Conservation (phyloP, 1,140 invertebrate species). For the Drosophila arawakana region DNA sequence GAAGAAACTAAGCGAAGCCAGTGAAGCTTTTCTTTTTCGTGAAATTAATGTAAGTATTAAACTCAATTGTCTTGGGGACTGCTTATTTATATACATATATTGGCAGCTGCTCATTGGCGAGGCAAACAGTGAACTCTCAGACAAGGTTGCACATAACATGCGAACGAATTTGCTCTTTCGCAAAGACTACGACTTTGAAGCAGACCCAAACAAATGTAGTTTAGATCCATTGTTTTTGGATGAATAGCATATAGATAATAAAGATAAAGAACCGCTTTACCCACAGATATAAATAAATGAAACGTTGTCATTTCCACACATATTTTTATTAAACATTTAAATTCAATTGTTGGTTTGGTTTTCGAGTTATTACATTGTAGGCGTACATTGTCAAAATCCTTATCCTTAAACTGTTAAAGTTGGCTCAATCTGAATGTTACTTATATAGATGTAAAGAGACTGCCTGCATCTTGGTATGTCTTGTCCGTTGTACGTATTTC, state of each 20-base stretch:
- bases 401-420: slow-evolving; percentile 44
- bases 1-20: slow-evolving; percentile 40
- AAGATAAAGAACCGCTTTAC: not conserved
- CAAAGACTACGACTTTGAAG: slow-evolving; percentile 34
- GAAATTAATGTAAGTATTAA: slow-evolving; percentile 63
- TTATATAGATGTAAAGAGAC: slow-evolving; percentile 28
- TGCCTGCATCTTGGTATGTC: slow-evolving; percentile 39
- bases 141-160: slow-evolving; percentile 48
- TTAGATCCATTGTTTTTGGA: slow-evolving; percentile 55
- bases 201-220: slow-evolving; percentile 46
- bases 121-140: slow-evolving; percentile 63
- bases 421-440: slow-evolving; percentile 42
- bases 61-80: not conserved
- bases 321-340: slow-evolving; percentile 82
- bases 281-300: not conserved
- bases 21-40: slow-evolving; percentile 49
- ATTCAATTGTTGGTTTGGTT: slow-evolving; percentile 67
- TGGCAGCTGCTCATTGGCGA: slow-evolving; percentile 62
- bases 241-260: slow-evolving; percentile 17
- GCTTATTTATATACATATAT: not conserved
- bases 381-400: slow-evolving; percentile 66
- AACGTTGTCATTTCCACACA: slow-evolving; percentile 67
- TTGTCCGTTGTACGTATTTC: slow-evolving; percentile 41
- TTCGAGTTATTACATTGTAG: slow-evolving; percentile 59
- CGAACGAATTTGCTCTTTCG: slow-evolving; percentile 19